phyloP scores from a whole-genome alignment of 1,140 invertebrate genomes.

The Hesperophylax magnus region DNA sequence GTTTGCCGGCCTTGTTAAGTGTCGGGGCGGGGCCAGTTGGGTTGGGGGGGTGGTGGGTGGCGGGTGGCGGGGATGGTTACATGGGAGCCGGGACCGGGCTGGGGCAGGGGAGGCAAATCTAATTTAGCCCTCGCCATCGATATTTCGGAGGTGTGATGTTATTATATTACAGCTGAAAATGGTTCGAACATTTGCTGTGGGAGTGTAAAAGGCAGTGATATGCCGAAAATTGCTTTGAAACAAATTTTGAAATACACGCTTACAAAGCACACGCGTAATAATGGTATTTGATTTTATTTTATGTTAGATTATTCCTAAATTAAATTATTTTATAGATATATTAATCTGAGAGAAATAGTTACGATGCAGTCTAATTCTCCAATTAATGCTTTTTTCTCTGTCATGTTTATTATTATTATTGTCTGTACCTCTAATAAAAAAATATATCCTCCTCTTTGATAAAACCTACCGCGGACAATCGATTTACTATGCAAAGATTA shows the following conservation, averaged over 20 bases:
- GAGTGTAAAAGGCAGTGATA: background rate
- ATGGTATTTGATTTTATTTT: background rate
- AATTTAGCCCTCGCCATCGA: constrained; percentile 24
- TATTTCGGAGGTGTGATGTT: constrained; percentile 23
- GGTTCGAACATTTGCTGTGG: background rate
- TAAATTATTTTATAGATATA: no score
- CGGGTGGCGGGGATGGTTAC: background rate
- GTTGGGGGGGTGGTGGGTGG: no score
- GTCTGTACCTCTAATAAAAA: no score
- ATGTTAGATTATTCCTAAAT: background rate
- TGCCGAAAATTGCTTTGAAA: background rate
- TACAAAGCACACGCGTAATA: background rate
- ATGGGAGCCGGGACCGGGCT: background rate
- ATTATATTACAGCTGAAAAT: constrained; percentile 17
- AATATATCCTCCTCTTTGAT: no score
- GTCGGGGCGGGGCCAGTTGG: background rate
- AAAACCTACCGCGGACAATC: no score
- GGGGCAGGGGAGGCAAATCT: constrained; percentile 5
- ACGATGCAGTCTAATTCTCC: no score
- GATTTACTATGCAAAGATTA: no score
- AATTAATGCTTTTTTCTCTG: no score
- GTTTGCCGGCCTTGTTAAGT: constrained; percentile 17
- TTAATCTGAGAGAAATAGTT: no score
- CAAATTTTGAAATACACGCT: background rate
- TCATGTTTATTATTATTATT: no score